Conservation (phyloP, 2,888 invertebrate species). For the Perizoma affinitatum region DNA sequence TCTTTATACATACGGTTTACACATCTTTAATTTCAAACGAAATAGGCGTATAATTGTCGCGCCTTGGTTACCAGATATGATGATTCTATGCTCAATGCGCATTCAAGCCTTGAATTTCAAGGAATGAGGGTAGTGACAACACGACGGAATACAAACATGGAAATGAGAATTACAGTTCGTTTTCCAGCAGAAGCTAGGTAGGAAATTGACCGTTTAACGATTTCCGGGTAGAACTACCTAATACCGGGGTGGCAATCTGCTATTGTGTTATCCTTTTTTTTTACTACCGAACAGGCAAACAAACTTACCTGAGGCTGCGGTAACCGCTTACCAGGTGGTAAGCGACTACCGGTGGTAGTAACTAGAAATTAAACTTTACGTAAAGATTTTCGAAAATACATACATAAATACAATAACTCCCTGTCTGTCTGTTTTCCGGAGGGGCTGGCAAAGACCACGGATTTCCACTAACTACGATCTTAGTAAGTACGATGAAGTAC, state of each 20-base stretch:
- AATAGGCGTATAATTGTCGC: slow-evolving; percentile 11
- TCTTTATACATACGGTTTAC: too few relatives aligned
- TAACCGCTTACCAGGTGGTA: neutral
- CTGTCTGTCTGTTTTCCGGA: too few relatives aligned
- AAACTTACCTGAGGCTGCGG: too few relatives aligned
- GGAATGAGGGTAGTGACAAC: slow-evolving; percentile 26
- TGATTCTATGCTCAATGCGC: slow-evolving; percentile 30
- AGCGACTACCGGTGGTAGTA: neutral
- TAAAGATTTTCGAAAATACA: too few relatives aligned
- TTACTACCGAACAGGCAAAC: neutral
- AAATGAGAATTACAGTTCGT: slow-evolving; percentile 29
- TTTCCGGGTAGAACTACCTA: slow-evolving; percentile 12
- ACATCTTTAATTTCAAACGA: neutral
- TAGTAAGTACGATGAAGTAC: too few relatives aligned
- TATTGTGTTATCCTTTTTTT: neutral
- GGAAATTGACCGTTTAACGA: slow-evolving; percentile 35
- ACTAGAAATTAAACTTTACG: too few relatives aligned
- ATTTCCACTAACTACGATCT: too few relatives aligned
- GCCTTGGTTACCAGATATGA: slow-evolving; percentile 22
- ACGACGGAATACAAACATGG: slow-evolving; percentile 26
- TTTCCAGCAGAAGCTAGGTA: slow-evolving; percentile 16
- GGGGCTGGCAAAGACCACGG: too few relatives aligned
- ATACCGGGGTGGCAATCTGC: neutral
- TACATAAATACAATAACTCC: too few relatives aligned
- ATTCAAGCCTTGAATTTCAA: slow-evolving; percentile 19